Evolutionary conservation across 2,113 vertebrate genomes (phyloP).

Genomic region (Malurus elegans): DNA sequence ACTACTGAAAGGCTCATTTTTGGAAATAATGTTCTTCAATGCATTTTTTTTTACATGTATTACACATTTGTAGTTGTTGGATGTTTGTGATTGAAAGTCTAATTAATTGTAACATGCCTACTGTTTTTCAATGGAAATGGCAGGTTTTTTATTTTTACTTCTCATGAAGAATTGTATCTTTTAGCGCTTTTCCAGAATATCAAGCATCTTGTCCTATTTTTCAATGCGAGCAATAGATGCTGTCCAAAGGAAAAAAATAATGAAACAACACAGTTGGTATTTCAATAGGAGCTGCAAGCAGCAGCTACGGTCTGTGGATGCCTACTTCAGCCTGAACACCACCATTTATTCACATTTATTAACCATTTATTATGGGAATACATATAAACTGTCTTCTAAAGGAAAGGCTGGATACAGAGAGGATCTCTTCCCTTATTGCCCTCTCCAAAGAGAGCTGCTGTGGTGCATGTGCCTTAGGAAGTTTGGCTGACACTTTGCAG

Average conservation of each 20-base stretch:
- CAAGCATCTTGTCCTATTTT: neutral
- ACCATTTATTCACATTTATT: neutral
- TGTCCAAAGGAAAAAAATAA: neutral
- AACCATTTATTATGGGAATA: neutral
- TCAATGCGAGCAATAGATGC: neutral
- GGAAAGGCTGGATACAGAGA: neutral
- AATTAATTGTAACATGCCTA: neutral
- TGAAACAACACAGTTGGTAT: neutral
- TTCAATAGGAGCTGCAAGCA: neutral
- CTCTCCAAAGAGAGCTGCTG: neutral
- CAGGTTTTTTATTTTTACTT: neutral
- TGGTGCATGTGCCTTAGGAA: neutral
- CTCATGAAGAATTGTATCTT: neutral
- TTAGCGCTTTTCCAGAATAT: neutral
- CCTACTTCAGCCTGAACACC: neutral
- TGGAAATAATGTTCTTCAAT: neutral
- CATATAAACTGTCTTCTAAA: neutral
- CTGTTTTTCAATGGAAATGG: neutral
- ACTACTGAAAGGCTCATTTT: neutral
- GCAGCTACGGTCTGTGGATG: neutral
- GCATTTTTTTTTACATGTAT: neutral
- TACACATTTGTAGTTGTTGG: neutral
- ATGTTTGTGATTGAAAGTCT: neutral
- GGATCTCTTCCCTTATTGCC: neutral
- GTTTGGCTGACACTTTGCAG: neutral